A percentile compares a stretch with the other conserved stretches of the same genome.
These are phyloP conservation scores for Rhipidura dahli DNA, from an alignment of 2,113 vertebrate genomes.

Conservation along the genomic window DNA sequence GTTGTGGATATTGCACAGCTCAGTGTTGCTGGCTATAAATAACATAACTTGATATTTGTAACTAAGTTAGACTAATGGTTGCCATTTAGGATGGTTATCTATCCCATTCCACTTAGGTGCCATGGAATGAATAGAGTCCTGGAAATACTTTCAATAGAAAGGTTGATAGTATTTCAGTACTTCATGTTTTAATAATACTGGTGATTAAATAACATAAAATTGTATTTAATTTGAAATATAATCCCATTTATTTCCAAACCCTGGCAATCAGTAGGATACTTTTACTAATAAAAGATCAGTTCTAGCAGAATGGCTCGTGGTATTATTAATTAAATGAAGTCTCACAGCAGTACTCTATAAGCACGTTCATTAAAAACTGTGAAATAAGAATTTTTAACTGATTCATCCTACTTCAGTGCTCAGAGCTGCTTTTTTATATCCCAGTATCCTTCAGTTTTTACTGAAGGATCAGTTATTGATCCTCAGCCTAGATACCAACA, in stretches of 20 bases:
- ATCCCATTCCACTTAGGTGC: background rate
- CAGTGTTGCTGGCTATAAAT: background rate
- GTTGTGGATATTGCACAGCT: background rate
- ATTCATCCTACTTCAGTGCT: background rate
- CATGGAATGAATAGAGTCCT: background rate
- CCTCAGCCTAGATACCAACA: background rate
- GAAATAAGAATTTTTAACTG: background rate
- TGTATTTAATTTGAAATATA: constrained; percentile 45
- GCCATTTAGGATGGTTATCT: background rate
- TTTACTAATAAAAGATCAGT: background rate
- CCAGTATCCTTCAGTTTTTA: background rate
- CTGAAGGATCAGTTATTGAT: background rate
- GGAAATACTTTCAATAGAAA: background rate
- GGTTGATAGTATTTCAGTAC: background rate
- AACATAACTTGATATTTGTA: background rate
- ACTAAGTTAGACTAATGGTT: background rate
- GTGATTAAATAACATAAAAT: constrained; percentile 23
- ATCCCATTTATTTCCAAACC: constrained; percentile 12
- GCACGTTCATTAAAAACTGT: background rate
- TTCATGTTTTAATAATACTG: background rate
- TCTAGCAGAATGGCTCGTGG: background rate
- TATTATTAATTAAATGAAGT: constrained; percentile 21
- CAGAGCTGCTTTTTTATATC: background rate
- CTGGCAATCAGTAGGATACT: background rate
- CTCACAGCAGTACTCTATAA: background rate